Conservation (phyloP, 2,113 vertebrate genomes). For the Oostethus manadensis region DNA sequence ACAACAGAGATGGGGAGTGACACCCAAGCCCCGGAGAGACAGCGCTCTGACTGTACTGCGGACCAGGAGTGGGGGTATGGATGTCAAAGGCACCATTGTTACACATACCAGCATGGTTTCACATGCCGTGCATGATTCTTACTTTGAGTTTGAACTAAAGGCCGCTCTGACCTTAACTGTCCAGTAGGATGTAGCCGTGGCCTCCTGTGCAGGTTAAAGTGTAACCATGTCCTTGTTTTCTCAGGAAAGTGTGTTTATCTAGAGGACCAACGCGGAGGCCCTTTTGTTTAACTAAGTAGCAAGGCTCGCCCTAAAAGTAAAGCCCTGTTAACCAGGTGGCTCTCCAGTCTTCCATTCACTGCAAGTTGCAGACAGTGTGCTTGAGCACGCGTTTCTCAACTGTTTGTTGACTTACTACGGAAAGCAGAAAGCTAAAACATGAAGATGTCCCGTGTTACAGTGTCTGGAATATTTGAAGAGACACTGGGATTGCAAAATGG, state of each 20-base stretch:
- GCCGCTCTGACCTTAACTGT: constrained; percentile 53
- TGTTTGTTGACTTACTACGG: constrained; percentile 41
- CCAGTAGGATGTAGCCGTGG: constrained; percentile 54
- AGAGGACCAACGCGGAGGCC: constrained; percentile 68
- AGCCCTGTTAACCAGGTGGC: constrained; percentile 54
- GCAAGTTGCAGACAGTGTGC: constrained; percentile 51
- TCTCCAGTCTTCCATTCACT: constrained; percentile 34
- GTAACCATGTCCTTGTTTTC: constrained; percentile 74
- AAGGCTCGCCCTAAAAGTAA: constrained; percentile 66
- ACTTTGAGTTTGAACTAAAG: constrained; percentile 55
- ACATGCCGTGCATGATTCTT: constrained; percentile 66
- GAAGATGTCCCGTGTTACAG: constrained; percentile 7
- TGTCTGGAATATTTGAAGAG: not conserved
- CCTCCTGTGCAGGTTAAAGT: constrained; percentile 70
- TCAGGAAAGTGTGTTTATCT: constrained; percentile 74
- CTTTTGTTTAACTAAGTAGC: constrained; percentile 76
- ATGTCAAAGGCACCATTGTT: constrained; percentile 71
- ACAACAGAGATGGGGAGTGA: constrained; percentile 66
- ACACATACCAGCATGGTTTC: constrained; percentile 62
- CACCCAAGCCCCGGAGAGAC: constrained; percentile 67
- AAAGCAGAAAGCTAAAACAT: constrained; percentile 20
- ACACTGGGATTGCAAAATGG: constrained; percentile 17
- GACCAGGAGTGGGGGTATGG: constrained; percentile 37
- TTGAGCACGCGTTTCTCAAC: constrained; percentile 29
- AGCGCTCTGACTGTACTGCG: constrained; percentile 65